Evolutionary conservation across 2,797 vertebrate species (phyloP).

Genomic region (Siniperca obscura): DNA sequence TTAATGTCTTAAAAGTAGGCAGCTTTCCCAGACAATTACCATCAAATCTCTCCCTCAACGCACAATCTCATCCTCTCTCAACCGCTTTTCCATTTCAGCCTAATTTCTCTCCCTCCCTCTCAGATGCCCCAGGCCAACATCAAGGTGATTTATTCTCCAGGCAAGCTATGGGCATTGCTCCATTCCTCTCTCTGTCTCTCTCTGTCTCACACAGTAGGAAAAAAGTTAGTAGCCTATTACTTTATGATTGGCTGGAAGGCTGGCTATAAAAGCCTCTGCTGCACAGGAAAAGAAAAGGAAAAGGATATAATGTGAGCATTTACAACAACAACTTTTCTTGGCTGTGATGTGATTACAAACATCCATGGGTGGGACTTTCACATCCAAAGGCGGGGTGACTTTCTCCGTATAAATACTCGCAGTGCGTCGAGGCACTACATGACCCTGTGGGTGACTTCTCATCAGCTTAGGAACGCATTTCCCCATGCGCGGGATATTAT

Average conservation of each 20-base stretch:
- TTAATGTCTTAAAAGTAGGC: slow-evolving; percentile 50
- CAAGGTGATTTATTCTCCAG: slow-evolving; percentile 36
- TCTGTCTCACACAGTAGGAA: not conserved
- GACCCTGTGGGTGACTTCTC: slow-evolving; percentile 20
- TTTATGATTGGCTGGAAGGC: slow-evolving; percentile 7
- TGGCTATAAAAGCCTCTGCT: not conserved
- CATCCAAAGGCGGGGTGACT: slow-evolving; percentile 45
- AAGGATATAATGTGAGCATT: not conserved
- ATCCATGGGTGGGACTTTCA: slow-evolving; percentile 66
- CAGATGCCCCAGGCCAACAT: slow-evolving; percentile 16
- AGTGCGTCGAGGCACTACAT: not conserved
- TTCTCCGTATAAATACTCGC: slow-evolving; percentile 54
- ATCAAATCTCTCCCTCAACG: slow-evolving; percentile 39
- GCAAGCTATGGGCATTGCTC: not conserved
- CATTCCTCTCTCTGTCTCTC: not conserved
- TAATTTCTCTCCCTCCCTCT: slow-evolving; percentile 3
- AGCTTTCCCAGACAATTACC: slow-evolving; percentile 48
- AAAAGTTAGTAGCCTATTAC: not conserved
- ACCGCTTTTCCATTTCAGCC: not conserved
- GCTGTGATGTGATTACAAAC: slow-evolving; percentile 22
- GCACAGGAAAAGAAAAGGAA: not conserved
- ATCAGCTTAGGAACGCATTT: not conserved
- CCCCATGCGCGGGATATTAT: not conserved
- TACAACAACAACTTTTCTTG: slow-evolving; percentile 1
- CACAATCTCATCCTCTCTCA: slow-evolving; percentile 16